Evolutionary conservation across 2,888 invertebrate species (phyloP).

Genomic region (Eupsilia transversa): DNA sequence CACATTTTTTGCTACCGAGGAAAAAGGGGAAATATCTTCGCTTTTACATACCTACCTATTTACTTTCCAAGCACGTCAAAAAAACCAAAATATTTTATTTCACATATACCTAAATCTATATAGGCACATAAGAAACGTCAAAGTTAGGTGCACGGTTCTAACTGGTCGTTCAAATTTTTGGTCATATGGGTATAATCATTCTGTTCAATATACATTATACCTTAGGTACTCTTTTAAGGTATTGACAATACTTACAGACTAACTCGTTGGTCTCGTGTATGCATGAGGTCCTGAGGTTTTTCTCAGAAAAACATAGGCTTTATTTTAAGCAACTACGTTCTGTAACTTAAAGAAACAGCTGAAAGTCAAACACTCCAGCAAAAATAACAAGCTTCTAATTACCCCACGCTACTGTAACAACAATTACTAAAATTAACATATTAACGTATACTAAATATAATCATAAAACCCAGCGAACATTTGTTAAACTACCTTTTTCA

Average conservation of each 20-base stretch:
- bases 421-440: slow-evolving; percentile 61
- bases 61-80: no score
- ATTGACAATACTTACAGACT: not conserved
- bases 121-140: no score
- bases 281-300: not conserved
- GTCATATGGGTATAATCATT: not conserved
- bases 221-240: not conserved
- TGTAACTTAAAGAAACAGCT: not conserved
- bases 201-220: no score
- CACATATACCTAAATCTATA: no score
- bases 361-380: slow-evolving; percentile 11
- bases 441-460: slow-evolving; percentile 52
- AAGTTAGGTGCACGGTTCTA: no score
- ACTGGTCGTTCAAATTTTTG: no score
- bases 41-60: not conserved
- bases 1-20: slow-evolving; percentile 7
- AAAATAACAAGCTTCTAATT: slow-evolving; percentile 27
- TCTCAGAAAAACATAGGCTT: no score
- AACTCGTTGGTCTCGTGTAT: not conserved
- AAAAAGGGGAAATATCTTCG: slow-evolving; percentile 5
- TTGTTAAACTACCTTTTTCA: slow-evolving; percentile 44
- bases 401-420: slow-evolving; percentile 23
- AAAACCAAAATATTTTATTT: no score
- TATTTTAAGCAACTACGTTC: not conserved
- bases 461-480: slow-evolving; percentile 48